phyloP scores from a whole-genome alignment of 2,113 vertebrate genomes.

The Equus przewalskii region DNA sequence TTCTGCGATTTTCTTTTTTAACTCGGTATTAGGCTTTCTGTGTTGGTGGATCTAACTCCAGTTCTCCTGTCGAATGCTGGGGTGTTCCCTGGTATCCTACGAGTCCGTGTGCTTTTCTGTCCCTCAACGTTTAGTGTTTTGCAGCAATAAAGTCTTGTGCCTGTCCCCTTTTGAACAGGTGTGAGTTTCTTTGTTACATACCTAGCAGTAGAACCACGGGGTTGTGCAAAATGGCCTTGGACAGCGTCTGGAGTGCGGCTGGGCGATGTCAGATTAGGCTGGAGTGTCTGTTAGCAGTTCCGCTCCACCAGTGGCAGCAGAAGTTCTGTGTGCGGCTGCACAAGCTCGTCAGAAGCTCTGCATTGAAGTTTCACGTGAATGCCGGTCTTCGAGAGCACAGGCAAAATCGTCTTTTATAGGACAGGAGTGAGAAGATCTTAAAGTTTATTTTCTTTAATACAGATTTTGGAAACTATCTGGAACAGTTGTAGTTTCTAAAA shows the following conservation, averaged over 20 bases:
- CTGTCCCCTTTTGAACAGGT: no score
- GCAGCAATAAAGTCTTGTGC: accelerated
- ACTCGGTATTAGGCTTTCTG: neutral
- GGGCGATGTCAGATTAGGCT: no score
- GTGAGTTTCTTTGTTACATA: neutral
- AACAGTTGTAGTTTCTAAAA: neutral
- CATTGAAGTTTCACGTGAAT: no score
- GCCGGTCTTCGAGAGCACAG: neutral
- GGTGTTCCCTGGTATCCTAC: accelerated
- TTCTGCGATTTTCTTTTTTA: neutral
- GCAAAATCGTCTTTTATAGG: neutral
- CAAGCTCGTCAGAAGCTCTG: neutral
- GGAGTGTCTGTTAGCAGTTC: accelerated
- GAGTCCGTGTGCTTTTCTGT: neutral
- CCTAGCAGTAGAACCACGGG: neutral
- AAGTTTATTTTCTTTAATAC: neutral
- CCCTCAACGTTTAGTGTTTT: accelerated
- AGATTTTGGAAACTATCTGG: neutral
- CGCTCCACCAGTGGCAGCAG: accelerated
- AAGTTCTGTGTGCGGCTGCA: neutral
- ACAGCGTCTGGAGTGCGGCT: neutral
- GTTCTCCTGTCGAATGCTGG: neutral
- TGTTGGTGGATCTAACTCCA: neutral
- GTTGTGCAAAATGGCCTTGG: accelerated
- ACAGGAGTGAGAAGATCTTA: neutral